A percentile compares a stretch with the other conserved stretches of the same genome.
phyloP scores from a whole-genome alignment of 2,113 vertebrate genomes.

The Tragelaphus buxtoni region DNA sequence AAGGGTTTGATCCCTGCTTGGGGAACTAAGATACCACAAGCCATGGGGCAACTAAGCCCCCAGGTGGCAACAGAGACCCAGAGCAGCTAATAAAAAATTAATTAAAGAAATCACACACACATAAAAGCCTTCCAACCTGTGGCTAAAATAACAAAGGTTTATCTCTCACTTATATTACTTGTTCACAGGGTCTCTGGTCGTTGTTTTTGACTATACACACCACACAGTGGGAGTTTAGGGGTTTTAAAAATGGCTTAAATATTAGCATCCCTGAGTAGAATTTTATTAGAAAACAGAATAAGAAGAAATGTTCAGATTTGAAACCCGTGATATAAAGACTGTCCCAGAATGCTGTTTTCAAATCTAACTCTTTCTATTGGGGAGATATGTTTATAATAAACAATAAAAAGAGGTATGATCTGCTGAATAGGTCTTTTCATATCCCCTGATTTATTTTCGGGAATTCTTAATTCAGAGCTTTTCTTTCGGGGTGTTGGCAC shows the following conservation, averaged over 20 bases:
- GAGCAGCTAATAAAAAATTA: neutral
- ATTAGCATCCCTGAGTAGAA: neutral
- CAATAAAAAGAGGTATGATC: constrained; percentile 23
- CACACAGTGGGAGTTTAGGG: neutral
- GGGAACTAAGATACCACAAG: neutral
- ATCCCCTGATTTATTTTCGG: constrained; percentile 30
- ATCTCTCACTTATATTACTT: neutral
- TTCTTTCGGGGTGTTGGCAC: constrained; percentile 54
- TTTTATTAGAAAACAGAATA: constrained; percentile 2
- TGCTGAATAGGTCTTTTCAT: constrained; percentile 51
- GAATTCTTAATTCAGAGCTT: constrained; percentile 61
- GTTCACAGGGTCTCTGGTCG: neutral
- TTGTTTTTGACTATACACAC: neutral
- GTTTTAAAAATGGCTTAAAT: constrained; percentile 19
- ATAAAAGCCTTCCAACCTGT: neutral
- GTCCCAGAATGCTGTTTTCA: neutral
- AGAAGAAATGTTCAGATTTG: neutral
- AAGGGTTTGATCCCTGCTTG: neutral
- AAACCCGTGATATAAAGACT: neutral
- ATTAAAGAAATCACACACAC: neutral
- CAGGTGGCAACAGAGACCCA: neutral
- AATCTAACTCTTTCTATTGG: neutral
- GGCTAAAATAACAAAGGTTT: neutral
- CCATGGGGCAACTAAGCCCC: neutral
- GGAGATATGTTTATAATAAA: constrained; percentile 20